Base-by-base conservation (phyloP, 2,888 invertebrate genomes). In the Sarcophaga rosellei region DNA sequence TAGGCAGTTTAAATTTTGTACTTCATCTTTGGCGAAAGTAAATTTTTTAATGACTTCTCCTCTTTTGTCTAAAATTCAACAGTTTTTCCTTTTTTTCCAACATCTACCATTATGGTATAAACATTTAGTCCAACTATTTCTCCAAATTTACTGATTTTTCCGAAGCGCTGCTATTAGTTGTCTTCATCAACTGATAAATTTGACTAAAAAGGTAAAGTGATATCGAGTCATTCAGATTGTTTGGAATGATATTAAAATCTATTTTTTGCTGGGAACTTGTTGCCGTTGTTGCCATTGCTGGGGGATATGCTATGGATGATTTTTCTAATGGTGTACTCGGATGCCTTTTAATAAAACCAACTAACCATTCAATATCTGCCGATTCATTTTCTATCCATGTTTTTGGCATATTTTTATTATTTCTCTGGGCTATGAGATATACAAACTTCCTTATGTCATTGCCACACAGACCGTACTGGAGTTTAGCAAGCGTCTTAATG, bases 171-270 rank as follows among this genome's bases (percentile, higher is more conserved):
- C 21, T 59, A 17, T 45, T 78, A 44, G 74, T 63, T 20, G 65
- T 53, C n/a, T 82, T 82, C 66, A 85, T 79, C n/a, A 79, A 66
- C 53, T 81, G 78, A 70, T 82, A 85, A 75, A 85, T 85, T 85
- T 78, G 85, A 5, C 69, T 82, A 79, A 85, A 85, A 6, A 85
- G 23, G 61, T 81, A 63, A n/a, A 78, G 25, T 0, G 81, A 81
- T 75, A 82, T 62, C 2, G 81, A 85, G 44, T 82, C 81, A 20
- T 78, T 85, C n/a, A 82, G 66, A 59, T 69, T 74, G 68, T 77
- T 85, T 62, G 76, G 84, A 20, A 85, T 77, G 5, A 68, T 68
- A 72, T 74, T 81, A 21, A 81, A 74, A 68, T 81, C 74, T 17
- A 74, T 74, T 68, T 74, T 81, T 17, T 59, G 68, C 47, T 68